Conservation (phyloP, 1,140 invertebrate genomes). For the Neodiprion virginianus region DNA sequence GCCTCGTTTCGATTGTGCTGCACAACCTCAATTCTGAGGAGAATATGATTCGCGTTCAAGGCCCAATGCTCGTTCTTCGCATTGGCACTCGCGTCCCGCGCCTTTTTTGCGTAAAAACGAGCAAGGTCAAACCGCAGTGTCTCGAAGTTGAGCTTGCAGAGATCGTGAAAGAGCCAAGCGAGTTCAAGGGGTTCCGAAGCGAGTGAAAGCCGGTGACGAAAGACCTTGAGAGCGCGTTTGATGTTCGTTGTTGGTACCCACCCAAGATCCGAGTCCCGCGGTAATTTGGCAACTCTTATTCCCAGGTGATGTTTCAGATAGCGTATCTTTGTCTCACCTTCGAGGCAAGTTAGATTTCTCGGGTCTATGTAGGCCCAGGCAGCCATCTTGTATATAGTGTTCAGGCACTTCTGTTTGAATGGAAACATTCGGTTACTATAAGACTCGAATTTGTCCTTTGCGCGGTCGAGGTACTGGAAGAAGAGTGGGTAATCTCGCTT, state of each 20-base stretch:
- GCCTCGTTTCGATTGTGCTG: conserved; percentile 49
- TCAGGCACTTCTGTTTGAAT: conserved; percentile 37
- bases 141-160: conserved; percentile 42
- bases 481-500: conserved; percentile 39
- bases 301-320: conserved; percentile 47
- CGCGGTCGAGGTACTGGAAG: conserved; percentile 39
- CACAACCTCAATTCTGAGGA: conserved; percentile 44
- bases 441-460: conserved; percentile 43
- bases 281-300: conserved; percentile 33
- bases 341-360: conserved; percentile 36
- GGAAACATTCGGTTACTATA: conserved; percentile 39
- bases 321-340: conserved; percentile 19
- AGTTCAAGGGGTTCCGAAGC: conserved; percentile 43
- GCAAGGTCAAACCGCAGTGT: conserved; percentile 42
- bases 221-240: conserved; percentile 31
- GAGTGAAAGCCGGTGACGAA: conserved; percentile 42
- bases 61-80: conserved; percentile 36
- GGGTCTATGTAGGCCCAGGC: conserved; percentile 44
- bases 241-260: conserved; percentile 36
- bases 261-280: conserved; percentile 43
- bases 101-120: conserved; percentile 48
- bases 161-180: conserved; percentile 50
- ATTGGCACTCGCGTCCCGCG: conserved; percentile 31
- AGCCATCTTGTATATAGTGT: conserved; percentile 42
- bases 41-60: conserved; percentile 42